Conservation (phyloP, 2,797 vertebrate genomes). For the Pelobates cultripes region DNA sequence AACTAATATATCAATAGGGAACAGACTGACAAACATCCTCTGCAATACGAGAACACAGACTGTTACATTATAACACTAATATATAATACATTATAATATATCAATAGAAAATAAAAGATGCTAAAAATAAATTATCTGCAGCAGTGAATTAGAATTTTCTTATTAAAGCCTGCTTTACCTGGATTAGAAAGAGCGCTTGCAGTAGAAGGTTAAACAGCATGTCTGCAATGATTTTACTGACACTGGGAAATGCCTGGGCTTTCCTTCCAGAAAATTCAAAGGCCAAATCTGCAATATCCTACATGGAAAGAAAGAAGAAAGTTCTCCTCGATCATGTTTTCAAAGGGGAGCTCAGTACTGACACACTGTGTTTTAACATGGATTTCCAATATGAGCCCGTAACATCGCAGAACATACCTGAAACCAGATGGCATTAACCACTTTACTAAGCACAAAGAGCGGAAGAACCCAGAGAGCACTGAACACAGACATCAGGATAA, state of each 20-base stretch:
- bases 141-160: too few species aligned
- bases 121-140: too few species aligned
- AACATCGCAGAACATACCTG: slow-evolving; percentile 75
- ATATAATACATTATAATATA: too few species aligned
- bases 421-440: slow-evolving; percentile 99
- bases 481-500: slow-evolving; percentile 94
- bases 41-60: background rate
- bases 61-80: too few species aligned
- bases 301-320: slow-evolving; percentile 26
- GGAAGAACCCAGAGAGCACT: slow-evolving; percentile 97
- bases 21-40: background rate
- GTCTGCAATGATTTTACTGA: slow-evolving; percentile 98
- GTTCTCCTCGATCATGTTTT: too few species aligned
- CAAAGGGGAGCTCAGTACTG: too few species aligned
- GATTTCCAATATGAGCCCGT: too few species aligned
- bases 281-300: slow-evolving; percentile 96
- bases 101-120: too few species aligned
- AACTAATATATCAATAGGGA: too few species aligned
- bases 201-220: slow-evolving; percentile 96
- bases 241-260: slow-evolving; percentile 92
- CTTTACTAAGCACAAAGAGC: slow-evolving; percentile 96
- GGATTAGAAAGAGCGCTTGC: slow-evolving; percentile 96
- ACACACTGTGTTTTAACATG: too few species aligned
- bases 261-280: slow-evolving; percentile 95
- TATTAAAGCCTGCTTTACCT: slow-evolving; percentile 70